A percentile compares a stretch with the other conserved stretches of the same genome.
Evolutionary conservation across 2,797 vertebrate species (phyloP).

Genomic region (Aplochiton taeniatus): DNA sequence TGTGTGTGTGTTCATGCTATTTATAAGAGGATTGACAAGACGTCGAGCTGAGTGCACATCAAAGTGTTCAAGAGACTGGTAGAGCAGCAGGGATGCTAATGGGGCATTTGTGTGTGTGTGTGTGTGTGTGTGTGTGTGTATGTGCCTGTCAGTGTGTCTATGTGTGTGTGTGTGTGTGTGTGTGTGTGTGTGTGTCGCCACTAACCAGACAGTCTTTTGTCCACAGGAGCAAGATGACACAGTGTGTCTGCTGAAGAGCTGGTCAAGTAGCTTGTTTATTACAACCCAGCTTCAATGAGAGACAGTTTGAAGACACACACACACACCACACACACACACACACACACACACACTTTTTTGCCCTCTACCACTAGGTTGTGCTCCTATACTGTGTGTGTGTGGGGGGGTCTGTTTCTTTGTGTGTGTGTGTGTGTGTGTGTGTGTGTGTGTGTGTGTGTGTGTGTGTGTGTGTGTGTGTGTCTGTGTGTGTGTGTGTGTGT

Average conservation of each 20-base stretch:
- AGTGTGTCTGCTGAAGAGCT: too few relatives aligned
- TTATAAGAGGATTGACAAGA: background rate
- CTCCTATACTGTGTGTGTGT: background rate
- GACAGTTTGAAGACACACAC: too few relatives aligned
- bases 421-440: background rate
- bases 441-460: background rate
- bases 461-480: background rate
- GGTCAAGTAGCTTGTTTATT: too few relatives aligned
- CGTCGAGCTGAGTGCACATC: background rate
- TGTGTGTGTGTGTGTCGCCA: background rate
- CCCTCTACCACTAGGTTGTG: too few relatives aligned
- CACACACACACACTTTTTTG: too few relatives aligned
- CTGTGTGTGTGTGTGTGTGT: too few relatives aligned
- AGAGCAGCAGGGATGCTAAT: background rate
- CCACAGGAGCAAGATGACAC: slow-evolving; percentile 33
- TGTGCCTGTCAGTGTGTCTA: background rate
- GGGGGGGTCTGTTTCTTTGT: background rate
- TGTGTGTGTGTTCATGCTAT: background rate
- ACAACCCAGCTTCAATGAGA: too few relatives aligned
- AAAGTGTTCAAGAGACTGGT: background rate
- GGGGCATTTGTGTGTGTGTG: background rate
- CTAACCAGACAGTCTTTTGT: slow-evolving; percentile 44
- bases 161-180: slow-evolving; percentile 8
- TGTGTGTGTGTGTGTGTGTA: background rate
- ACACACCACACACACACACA: too few relatives aligned